Evolutionary conservation across 1,140 invertebrate genomes (phyloP).

Genomic region (Heliconius himera): DNA sequence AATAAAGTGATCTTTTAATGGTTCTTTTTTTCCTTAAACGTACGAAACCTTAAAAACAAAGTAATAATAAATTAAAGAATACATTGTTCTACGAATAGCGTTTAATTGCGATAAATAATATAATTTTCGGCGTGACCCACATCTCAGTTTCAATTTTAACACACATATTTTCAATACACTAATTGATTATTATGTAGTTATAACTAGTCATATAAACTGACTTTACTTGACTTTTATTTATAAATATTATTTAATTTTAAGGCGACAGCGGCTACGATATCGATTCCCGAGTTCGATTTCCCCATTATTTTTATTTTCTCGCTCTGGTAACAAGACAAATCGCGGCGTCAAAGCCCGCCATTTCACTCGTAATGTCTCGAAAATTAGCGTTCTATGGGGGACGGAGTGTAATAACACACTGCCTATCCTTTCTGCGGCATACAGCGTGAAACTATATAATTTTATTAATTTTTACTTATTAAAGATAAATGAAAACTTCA

Average conservation of each 20-base stretch:
- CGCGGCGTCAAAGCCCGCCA: no score
- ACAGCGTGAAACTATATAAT: background rate
- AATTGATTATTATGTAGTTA: slow-evolving; percentile 1
- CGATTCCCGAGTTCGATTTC: no score
- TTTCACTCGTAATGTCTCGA: no score
- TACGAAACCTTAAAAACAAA: background rate
- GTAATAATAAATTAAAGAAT: background rate
- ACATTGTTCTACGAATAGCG: background rate
- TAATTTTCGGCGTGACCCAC: background rate
- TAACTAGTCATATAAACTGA: background rate
- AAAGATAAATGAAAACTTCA: no score
- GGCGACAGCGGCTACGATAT: background rate
- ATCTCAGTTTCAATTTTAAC: slow-evolving; percentile 8
- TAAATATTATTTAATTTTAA: background rate
- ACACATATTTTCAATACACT: background rate
- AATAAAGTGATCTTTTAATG: no score
- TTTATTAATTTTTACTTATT: background rate
- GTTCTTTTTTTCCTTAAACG: no score
- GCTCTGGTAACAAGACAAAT: no score
- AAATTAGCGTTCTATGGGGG: no score
- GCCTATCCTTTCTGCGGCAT: background rate
- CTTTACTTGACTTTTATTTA: background rate
- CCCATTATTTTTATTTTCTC: no score
- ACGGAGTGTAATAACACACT: no score
- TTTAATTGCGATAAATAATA: background rate